These are phyloP conservation scores for Crocallis elinguaria DNA, from an alignment of 2,888 invertebrate genomes.

Conservation along the genomic window DNA sequence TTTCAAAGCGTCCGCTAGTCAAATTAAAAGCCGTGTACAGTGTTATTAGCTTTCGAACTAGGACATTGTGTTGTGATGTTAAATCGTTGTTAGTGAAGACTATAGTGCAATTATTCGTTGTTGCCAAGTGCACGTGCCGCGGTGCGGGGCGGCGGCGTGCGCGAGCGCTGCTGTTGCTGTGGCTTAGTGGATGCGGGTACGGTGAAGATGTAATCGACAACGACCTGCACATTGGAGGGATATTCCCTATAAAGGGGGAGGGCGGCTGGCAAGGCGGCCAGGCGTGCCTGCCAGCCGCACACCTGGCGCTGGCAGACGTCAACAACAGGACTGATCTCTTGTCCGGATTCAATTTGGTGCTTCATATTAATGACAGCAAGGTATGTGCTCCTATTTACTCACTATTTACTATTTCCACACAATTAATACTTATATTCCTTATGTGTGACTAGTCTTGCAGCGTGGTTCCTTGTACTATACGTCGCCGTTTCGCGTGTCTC, in stretches of 20 bases:
- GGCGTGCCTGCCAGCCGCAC: constrained; percentile 99
- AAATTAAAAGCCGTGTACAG: constrained; percentile 76
- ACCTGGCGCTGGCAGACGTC: constrained; percentile 98
- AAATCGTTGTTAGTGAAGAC: constrained; percentile 76
- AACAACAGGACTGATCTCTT: constrained; percentile 94
- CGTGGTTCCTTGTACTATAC: no score
- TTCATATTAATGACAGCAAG: constrained; percentile 98
- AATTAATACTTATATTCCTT: neutral
- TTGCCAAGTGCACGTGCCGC: constrained; percentile 72
- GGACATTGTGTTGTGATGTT: constrained; percentile 71
- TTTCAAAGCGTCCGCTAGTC: constrained; percentile 82
- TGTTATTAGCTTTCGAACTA: constrained; percentile 75
- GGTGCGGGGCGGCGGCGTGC: constrained; percentile 46
- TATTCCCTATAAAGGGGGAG: constrained; percentile 98
- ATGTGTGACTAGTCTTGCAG: no score
- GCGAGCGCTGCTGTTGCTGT: constrained; percentile 62
- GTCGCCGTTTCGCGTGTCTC: no score
- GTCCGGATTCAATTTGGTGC: constrained; percentile 94
- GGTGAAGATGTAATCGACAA: constrained; percentile 84
- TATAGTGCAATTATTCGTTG: constrained; percentile 81
- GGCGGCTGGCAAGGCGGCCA: constrained; percentile 99
- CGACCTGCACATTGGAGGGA: constrained; percentile 97
- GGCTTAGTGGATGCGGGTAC: constrained; percentile 64
- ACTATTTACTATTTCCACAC: neutral
- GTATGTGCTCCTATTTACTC: constrained; percentile 84